phyloP scores from a whole-genome alignment of 2,113 vertebrate genomes.

The Marmota flaviventris region DNA sequence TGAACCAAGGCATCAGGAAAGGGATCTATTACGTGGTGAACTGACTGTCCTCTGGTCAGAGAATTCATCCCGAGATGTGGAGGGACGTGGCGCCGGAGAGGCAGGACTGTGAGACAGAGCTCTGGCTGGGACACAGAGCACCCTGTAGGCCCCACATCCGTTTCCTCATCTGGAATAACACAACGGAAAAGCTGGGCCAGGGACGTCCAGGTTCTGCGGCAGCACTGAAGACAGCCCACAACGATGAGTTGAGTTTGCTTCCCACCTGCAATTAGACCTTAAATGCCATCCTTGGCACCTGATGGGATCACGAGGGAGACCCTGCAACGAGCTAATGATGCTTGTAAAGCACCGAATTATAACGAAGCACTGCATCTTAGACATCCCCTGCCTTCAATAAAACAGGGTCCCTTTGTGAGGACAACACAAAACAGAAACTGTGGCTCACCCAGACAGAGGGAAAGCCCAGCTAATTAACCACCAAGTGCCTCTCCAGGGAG shows the following conservation, averaged over 20 bases:
- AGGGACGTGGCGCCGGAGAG: background rate
- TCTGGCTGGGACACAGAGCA: background rate
- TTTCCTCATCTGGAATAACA: background rate
- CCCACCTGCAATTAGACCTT: background rate
- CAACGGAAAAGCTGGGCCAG: background rate
- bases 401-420: slow-evolving; percentile 38
- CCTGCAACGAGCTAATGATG: background rate
- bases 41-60: background rate
- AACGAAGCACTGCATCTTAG: slow-evolving; percentile 1
- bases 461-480: slow-evolving; percentile 71
- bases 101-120: no score
- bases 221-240: background rate
- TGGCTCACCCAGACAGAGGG: slow-evolving; percentile 27
- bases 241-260: background rate
- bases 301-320: background rate
- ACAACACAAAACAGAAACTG: slow-evolving; percentile 49
- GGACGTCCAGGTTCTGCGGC: background rate
- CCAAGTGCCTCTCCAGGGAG: slow-evolving; percentile 43
- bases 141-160: background rate
- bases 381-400: slow-evolving; percentile 40
- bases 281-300: background rate
- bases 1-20: background rate
- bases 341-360: slow-evolving; percentile 48
- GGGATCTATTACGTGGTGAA: background rate
- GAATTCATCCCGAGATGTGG: background rate